Conservation (phyloP, 2,797 vertebrate genomes). For the Natrix natrix region DNA sequence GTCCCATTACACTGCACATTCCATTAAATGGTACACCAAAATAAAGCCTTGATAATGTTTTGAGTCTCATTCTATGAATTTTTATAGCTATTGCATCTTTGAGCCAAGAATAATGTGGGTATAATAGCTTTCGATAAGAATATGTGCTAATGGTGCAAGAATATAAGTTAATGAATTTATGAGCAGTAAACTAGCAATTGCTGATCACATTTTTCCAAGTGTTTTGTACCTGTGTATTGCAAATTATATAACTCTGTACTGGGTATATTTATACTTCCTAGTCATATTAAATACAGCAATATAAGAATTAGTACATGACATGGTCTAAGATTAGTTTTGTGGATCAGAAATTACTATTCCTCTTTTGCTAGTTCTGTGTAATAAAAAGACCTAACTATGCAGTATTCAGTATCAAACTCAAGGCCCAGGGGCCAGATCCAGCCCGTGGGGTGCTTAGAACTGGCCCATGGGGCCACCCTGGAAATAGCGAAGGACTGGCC, state of each 20-base stretch:
- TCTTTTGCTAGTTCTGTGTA: neutral
- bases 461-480: too few relatives aligned
- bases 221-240: slow-evolving; percentile 36
- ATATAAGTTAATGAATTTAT: slow-evolving; percentile 70
- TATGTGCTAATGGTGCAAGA: slow-evolving; percentile 60
- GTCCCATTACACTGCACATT: slow-evolving; percentile 67
- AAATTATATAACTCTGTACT: neutral
- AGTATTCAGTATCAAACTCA: neutral
- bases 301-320: neutral
- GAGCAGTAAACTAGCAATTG: slow-evolving; percentile 65
- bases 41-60: slow-evolving; percentile 72
- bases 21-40: slow-evolving; percentile 69
- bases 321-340: neutral
- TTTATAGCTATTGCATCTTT: slow-evolving; percentile 74
- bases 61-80: slow-evolving; percentile 72
- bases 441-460: too few relatives aligned
- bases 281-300: neutral
- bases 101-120: slow-evolving; percentile 72
- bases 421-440: too few relatives aligned
- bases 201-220: slow-evolving; percentile 66
- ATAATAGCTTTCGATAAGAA: slow-evolving; percentile 62
- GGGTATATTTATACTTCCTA: neutral
- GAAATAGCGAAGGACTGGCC: too few relatives aligned
- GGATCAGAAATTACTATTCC: neutral
- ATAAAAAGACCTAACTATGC: neutral